Base-by-base conservation (phyloP, 2,797 vertebrate species). In the Salmo trutta region DNA sequence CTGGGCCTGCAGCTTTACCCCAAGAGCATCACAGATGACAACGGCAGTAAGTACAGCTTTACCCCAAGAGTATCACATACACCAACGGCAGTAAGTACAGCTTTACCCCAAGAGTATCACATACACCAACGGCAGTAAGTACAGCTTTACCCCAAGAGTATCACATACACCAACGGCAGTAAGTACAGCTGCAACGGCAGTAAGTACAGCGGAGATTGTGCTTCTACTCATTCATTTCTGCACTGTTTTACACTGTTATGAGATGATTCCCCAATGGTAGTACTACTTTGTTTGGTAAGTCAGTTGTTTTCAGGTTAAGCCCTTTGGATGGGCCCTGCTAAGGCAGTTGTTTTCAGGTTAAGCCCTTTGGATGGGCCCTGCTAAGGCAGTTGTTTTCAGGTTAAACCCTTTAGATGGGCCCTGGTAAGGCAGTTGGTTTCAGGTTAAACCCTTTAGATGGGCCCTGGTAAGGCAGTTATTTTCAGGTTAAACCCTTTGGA, bases 1-100 rank as follows among this genome's bases (percentile, higher is more conserved):
- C 92, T 93, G 5, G 93, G 92, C 73, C 87, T 93, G 82, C 94
- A 94, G 84, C 85, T 94, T 72, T 94, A 93, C 90, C 89, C 95
- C 85, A 94, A 93, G 88, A 86, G 85, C 2, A 81, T 83, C 81
- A 75, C 89, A 69, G 93, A 94, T 75, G 88, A 90, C 84, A 88
- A 83, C 83, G 78, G 83, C 84, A 84, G 93, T 47, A 47, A 47
- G 41, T 47, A 12, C 41, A 47, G 36, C 6, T 36, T 33, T 33
- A 33, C 31, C 31, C 31, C 31, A 33, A 33, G 31, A 33, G 31
- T 4, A 33, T 33, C 4, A 33, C 5, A 33, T 4, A 33, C 5
- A 1, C 0, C 36, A 10, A 41, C 2, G 36, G 7, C 36, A 41
- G 36, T 41, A 41, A 41, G 36, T 41, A 14, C 52, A 53, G 52